phyloP scores from a whole-genome alignment of 1,140 invertebrate species.

The Alviniconcha marisindica region DNA sequence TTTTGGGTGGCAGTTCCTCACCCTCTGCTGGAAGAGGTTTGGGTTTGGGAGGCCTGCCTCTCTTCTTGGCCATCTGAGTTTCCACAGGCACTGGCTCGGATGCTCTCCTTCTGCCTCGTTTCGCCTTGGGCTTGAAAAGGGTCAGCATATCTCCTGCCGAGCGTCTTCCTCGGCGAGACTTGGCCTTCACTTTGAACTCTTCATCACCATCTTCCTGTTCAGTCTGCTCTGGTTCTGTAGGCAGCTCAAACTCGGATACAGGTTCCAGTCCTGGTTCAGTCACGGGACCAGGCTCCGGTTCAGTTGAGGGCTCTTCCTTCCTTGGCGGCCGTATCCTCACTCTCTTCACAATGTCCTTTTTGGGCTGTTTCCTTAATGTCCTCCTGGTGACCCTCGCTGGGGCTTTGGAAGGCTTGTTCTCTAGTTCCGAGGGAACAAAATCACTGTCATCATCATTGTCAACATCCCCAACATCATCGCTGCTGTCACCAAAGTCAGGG shows the following conservation, averaged over 20 bases:
- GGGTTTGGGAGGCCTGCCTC: conserved; percentile 35
- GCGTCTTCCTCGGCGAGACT: neutral
- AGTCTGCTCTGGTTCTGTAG: conserved; percentile 11
- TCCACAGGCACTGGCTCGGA: neutral
- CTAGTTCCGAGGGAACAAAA: conserved; percentile 32
- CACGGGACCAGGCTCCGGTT: neutral
- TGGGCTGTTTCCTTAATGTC: conserved; percentile 8
- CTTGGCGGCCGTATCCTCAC: neutral
- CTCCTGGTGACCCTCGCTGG: neutral
- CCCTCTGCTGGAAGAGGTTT: conserved; percentile 21
- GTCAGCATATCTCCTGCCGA: too few species aligned
- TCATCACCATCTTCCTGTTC: conserved; percentile 33
- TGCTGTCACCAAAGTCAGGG: conserved; percentile 29
- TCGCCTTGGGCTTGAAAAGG: neutral
- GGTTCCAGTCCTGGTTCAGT: neutral
- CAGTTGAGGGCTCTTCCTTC: neutral
- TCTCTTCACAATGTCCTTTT: conserved; percentile 22
- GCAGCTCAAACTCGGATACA: conserved; percentile 5
- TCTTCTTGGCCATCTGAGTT: neutral
- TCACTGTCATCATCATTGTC: conserved; percentile 36
- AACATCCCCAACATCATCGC: conserved; percentile 18
- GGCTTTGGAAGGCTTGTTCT: conserved; percentile 7
- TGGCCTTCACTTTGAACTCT: conserved; percentile 22
- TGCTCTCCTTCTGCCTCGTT: neutral
- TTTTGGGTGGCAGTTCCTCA: conserved; percentile 25